Evolutionary conservation across 2,888 invertebrate species (phyloP).

Genomic region (Tethea ocularis): DNA sequence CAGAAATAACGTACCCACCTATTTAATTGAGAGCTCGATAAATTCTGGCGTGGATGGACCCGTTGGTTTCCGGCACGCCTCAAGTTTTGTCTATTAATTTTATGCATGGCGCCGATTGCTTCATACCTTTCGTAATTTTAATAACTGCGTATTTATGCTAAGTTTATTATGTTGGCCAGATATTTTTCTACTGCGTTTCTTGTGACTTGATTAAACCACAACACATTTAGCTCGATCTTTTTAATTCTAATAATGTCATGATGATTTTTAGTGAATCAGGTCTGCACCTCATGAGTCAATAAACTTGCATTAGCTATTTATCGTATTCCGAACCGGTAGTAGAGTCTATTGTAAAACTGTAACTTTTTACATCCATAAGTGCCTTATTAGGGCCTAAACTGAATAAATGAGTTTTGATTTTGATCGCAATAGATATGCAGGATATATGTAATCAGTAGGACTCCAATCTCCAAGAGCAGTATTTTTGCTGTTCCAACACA

Average conservation of each 20-base stretch:
- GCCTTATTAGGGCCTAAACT: too few relatives aligned
- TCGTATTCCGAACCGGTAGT: too few relatives aligned
- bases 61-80: constrained; percentile 60
- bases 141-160: constrained; percentile 6
- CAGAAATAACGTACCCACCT: constrained; percentile 37
- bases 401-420: too few relatives aligned
- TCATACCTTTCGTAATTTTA: constrained; percentile 6
- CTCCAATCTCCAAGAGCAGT: too few relatives aligned
- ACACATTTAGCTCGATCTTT: not conserved
- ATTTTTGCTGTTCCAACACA: too few relatives aligned
- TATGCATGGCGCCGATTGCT: constrained; percentile 17
- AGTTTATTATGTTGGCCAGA: not conserved
- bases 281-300: not conserved
- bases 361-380: too few relatives aligned
- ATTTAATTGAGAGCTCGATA: constrained; percentile 39
- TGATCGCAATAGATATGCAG: too few relatives aligned
- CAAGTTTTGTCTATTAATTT: constrained; percentile 27
- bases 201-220: not conserved
- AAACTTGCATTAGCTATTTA: too few relatives aligned
- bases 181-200: not conserved
- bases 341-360: too few relatives aligned
- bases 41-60: constrained; percentile 34
- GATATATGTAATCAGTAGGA: too few relatives aligned
- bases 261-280: not conserved
- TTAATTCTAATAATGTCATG: not conserved